Evolutionary conservation across 2,888 invertebrate species (phyloP).

Genomic region (Hecatera dysodea): DNA sequence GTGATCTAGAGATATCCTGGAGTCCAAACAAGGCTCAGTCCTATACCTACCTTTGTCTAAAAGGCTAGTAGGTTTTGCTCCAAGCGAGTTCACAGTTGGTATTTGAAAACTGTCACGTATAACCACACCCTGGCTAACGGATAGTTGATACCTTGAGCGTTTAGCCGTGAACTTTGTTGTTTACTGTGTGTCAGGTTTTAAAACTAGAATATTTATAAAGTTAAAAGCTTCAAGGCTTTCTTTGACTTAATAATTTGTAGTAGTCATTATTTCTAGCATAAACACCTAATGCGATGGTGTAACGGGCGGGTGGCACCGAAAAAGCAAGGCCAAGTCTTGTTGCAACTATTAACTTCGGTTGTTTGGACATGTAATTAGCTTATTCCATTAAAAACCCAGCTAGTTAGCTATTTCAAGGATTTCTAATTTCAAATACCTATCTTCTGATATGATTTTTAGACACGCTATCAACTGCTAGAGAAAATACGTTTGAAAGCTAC

Average conservation of each 20-base stretch:
- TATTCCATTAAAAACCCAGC: not conserved
- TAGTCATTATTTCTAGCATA: conserved; percentile 19
- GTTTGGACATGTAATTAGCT: conserved; percentile 9
- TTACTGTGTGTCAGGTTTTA: conserved; percentile 20
- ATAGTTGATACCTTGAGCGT: conserved; percentile 35
- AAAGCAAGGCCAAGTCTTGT: conserved; percentile 19
- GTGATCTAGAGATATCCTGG: not conserved
- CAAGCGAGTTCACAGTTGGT: conserved; percentile 1
- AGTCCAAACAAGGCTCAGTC: not conserved
- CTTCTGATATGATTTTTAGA: not conserved
- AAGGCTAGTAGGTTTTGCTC: not conserved
- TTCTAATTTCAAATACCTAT: not conserved
- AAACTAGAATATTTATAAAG: conserved; percentile 31
- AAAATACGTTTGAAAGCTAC: conserved; percentile 13
- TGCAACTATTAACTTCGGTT: conserved; percentile 11
- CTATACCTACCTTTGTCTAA: not conserved
- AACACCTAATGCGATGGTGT: conserved; percentile 17
- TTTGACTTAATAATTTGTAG: conserved; percentile 27
- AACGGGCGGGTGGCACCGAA: conserved; percentile 19
- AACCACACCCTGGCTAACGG: conserved; percentile 35
- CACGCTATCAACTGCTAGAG: not conserved
- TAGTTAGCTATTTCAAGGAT: not conserved
- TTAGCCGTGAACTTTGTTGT: conserved; percentile 49
- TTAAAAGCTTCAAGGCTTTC: conserved; percentile 37
- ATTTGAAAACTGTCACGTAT: conserved; percentile 31